Evolutionary conservation across 2,113 vertebrate genomes (phyloP).

Genomic region (Oreotrochilus melanogaster): DNA sequence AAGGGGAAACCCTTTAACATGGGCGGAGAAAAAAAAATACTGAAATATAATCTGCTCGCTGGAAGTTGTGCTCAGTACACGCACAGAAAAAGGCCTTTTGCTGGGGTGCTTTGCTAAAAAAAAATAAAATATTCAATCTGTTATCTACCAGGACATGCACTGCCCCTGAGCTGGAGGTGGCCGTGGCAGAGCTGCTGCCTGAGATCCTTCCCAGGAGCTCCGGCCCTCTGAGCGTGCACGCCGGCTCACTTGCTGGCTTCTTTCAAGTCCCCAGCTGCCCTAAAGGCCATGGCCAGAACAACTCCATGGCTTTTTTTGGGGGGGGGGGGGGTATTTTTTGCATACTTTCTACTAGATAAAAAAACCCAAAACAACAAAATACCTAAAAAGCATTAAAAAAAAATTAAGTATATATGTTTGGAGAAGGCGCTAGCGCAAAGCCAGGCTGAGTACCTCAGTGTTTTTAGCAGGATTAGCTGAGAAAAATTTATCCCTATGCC

Average conservation of each 20-base stretch:
- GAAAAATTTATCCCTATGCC: background rate
- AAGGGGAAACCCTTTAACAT: background rate
- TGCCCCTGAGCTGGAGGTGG: background rate
- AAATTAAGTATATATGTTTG: background rate
- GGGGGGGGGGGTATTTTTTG: no score
- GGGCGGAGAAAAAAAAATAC: background rate
- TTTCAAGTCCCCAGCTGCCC: background rate
- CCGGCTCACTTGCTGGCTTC: background rate
- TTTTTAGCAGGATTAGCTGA: constrained; percentile 39
- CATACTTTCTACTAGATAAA: background rate
- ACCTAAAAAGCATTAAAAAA: background rate
- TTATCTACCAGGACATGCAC: background rate
- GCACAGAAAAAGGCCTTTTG: background rate
- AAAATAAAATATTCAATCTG: background rate
- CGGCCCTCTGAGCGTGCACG: background rate
- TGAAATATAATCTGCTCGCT: background rate
- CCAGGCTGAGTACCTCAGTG: background rate
- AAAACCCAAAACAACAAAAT: background rate
- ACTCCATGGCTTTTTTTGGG: background rate
- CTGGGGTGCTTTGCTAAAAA: background rate
- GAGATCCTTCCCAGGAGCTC: background rate
- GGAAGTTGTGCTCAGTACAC: background rate
- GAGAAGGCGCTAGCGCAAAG: background rate
- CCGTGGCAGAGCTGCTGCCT: background rate
- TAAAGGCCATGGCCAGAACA: background rate